A percentile compares a stretch with the other conserved stretches of the same genome.
phyloP scores from a whole-genome alignment of 2,113 vertebrate genomes.

The Dinomys branickii region DNA sequence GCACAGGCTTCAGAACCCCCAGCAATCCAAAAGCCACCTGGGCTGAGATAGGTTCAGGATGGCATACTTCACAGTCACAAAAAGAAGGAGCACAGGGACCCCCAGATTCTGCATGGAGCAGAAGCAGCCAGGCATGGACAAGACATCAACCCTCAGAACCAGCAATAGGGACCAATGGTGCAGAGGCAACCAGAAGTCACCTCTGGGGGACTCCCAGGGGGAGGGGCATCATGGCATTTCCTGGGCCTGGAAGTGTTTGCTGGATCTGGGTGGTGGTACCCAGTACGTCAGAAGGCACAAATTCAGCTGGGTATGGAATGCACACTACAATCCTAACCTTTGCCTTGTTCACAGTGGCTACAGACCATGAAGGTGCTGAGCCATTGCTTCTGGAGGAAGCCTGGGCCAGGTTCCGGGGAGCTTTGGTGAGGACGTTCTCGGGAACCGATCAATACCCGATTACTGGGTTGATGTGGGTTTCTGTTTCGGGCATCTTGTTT shows the following conservation, averaged over 20 bases:
- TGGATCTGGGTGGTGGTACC: background rate
- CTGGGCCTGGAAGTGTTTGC: background rate
- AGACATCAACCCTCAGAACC: background rate
- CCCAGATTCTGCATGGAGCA: background rate
- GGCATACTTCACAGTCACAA: background rate
- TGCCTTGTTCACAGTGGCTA: background rate
- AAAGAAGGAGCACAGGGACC: background rate
- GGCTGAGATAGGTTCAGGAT: background rate
- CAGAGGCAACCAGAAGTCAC: background rate
- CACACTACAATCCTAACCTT: no score
- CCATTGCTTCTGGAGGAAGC: background rate
- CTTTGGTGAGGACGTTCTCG: background rate
- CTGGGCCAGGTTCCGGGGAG: background rate
- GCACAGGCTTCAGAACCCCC: background rate
- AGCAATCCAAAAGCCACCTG: background rate
- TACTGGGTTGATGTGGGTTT: accelerated
- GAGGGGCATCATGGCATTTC: background rate
- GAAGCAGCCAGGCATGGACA: background rate
- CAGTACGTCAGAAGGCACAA: background rate
- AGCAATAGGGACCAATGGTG: background rate
- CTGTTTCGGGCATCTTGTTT: accelerated
- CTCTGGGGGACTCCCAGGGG: background rate
- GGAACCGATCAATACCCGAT: accelerated
- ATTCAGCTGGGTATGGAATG: background rate
- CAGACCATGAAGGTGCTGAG: no score